These are phyloP conservation scores for Takifugu ocellatus DNA, from an alignment of 2,797 vertebrate species.

Conservation along the genomic window DNA sequence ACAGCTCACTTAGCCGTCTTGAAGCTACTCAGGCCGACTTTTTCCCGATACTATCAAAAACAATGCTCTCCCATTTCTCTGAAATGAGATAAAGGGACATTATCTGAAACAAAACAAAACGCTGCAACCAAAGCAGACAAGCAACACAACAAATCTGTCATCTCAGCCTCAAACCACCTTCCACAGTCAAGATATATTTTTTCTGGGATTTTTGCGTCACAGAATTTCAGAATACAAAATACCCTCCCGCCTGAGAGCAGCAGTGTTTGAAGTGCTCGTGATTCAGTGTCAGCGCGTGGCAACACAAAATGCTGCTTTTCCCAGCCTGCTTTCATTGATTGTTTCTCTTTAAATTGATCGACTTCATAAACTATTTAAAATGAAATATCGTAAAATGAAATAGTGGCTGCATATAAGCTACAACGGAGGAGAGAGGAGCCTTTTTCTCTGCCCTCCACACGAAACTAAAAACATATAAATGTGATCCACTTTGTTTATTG, in stretches of 20 bases:
- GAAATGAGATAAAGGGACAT: conserved; percentile 16
- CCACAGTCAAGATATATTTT: background rate
- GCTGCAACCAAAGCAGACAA: conserved; percentile 19
- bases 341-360: no score
- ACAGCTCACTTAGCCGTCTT: no score
- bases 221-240: background rate
- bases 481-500: background rate
- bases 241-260: background rate
- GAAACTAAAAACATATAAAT: background rate
- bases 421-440: conserved; percentile 1
- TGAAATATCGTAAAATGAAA: no score
- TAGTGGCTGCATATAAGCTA: background rate
- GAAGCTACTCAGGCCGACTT: no score
- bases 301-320: background rate
- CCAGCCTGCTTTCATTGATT: no score
- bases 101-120: conserved; percentile 24
- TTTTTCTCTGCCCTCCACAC: conserved; percentile 1
- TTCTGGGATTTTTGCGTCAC: background rate
- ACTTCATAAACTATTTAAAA: no score
- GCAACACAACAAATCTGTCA: conserved; percentile 16
- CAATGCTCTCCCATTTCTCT: conserved; percentile 21
- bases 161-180: conserved; percentile 10
- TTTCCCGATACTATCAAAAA: conserved; percentile 1
- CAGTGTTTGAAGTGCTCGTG: background rate
- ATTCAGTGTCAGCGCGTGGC: background rate